phyloP scores from a whole-genome alignment of 2,113 vertebrate genomes.

The Thryonomys swinderianus region DNA sequence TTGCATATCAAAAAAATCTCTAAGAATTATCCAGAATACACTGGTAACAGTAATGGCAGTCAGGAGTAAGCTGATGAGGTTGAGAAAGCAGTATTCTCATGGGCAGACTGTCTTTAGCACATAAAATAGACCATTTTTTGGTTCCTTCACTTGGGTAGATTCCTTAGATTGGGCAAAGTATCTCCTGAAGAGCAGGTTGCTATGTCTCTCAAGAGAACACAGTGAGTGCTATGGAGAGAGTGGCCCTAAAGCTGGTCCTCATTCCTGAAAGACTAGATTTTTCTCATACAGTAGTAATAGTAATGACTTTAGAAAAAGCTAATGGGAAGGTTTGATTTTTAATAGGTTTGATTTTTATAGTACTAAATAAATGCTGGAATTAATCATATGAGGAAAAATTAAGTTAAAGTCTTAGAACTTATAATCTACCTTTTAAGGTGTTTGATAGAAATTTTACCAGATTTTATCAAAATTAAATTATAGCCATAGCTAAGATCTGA shows the following conservation, averaged over 20 bases:
- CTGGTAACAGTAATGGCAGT: not conserved
- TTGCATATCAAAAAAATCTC: conserved; percentile 10
- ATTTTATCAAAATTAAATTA: conserved; percentile 14
- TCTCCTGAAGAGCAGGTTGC: not conserved
- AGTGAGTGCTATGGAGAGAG: not conserved
- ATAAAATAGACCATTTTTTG: not conserved
- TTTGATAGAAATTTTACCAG: conserved; percentile 6
- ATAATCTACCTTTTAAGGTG: not conserved
- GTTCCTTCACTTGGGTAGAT: not conserved
- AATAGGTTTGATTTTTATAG: conserved; percentile 28
- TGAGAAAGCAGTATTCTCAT: not conserved
- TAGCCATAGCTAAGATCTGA: not conserved
- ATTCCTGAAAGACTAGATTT: not conserved
- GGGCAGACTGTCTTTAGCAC: not conserved
- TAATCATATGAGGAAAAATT: conserved; percentile 38
- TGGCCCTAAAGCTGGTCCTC: not conserved
- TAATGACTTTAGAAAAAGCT: conserved; percentile 37
- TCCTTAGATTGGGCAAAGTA: not conserved
- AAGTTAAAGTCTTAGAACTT: conserved; percentile 26
- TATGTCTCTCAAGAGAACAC: not conserved
- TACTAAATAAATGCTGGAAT: not conserved
- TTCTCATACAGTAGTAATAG: not conserved
- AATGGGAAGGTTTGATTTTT: conserved; percentile 17
- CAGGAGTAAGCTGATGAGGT: not conserved
- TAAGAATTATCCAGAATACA: not conserved